A percentile compares a stretch with the other conserved stretches of the same genome.
These are phyloP conservation scores for Drosophila ananassae DNA, from an alignment of 1,140 invertebrate species.

Conservation along the genomic window DNA sequence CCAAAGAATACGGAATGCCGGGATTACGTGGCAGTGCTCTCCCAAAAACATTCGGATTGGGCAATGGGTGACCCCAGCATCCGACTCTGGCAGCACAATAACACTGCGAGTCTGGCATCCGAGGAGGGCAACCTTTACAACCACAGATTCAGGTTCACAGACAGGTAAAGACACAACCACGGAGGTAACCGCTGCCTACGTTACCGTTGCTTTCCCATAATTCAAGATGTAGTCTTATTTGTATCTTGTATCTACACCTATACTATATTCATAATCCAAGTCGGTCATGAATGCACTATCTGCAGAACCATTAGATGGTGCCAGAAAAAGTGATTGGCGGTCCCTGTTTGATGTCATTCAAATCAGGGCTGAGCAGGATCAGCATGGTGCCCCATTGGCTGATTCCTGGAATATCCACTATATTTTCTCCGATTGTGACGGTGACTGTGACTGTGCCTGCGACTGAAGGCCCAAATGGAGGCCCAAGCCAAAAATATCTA, in stretches of 20 bases:
- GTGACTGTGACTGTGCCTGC: neutral
- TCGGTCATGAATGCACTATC: constrained; percentile 14
- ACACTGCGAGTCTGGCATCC: constrained; percentile 4
- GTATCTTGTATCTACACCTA: constrained; percentile 23
- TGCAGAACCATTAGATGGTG: constrained; percentile 2
- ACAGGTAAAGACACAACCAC: constrained; percentile 14
- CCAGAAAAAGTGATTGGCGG: constrained; percentile 37
- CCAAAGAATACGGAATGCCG: too few species aligned
- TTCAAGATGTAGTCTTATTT: constrained; percentile 74
- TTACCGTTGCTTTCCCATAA: constrained; percentile 66
- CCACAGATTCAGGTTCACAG: constrained; percentile 28
- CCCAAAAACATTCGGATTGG: neutral
- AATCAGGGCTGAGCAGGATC: constrained; percentile 9
- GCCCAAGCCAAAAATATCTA: constrained; percentile 4
- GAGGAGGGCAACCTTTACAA: constrained; percentile 54
- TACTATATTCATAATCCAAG: neutral
- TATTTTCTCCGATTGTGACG: too few species aligned
- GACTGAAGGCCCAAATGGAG: neutral
- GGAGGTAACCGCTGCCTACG: constrained; percentile 41
- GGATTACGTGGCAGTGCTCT: neutral
- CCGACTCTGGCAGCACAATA: constrained; percentile 21
- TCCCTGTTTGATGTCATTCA: constrained; percentile 36
- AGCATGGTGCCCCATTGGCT: neutral
- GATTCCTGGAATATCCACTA: too few species aligned
- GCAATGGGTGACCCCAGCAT: constrained; percentile 14